phyloP scores from a whole-genome alignment of 2,797 vertebrate species.

The Iguana delicatissima region DNA sequence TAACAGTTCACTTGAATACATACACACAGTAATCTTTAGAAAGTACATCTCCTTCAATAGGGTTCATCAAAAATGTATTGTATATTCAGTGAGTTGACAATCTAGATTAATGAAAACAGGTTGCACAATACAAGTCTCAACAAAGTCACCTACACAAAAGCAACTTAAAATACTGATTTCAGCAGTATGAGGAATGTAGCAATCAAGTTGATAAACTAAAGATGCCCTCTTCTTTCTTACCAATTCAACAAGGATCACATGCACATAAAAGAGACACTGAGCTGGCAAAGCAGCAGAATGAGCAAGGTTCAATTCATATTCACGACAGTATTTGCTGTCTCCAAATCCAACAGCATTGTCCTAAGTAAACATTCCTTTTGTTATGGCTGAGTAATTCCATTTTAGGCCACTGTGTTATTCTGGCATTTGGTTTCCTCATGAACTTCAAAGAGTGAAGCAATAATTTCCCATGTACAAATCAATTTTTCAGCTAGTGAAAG shows the following conservation, averaged over 20 bases:
- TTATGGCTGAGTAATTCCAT: constrained; percentile 13
- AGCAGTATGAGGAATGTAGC: background rate
- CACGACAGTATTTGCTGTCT: background rate
- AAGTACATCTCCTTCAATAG: background rate
- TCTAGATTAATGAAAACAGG: background rate
- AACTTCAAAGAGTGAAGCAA: constrained; percentile 42
- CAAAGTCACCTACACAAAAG: background rate
- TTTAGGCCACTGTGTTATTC: constrained; percentile 33
- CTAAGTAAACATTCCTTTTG: constrained; percentile 11
- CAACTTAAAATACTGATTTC: background rate
- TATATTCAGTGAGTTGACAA: background rate
- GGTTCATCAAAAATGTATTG: background rate
- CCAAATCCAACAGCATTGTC: constrained; percentile 24
- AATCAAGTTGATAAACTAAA: background rate
- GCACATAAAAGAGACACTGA: constrained; percentile 37
- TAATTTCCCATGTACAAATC: background rate
- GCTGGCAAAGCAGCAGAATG: background rate
- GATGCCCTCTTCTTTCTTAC: background rate
- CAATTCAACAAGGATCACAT: background rate
- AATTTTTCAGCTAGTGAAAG: background rate
- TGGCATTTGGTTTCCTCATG: constrained; percentile 10
- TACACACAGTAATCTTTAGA: background rate
- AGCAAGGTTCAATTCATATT: constrained; percentile 39
- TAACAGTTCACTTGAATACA: background rate
- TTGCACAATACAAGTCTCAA: background rate